Base-by-base conservation (phyloP, 2,113 vertebrate species). In the Channa maculata region DNA sequence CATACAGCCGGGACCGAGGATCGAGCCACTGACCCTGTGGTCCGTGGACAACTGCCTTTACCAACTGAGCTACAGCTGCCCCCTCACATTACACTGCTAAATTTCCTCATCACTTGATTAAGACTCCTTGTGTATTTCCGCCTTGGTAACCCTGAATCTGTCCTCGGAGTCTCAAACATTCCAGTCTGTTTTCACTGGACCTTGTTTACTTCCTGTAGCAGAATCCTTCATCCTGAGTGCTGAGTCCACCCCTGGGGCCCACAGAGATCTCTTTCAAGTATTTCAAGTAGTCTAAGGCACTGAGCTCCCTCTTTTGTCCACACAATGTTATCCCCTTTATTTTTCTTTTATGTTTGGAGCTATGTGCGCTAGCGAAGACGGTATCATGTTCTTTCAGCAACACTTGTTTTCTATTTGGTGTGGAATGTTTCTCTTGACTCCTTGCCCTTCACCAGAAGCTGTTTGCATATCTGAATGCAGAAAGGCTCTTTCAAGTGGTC, bases 161-260 rank as follows among this genome's bases (percentile, higher is more conserved):
- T 71, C 49, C 64, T 69, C 34, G 46, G 4, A 34, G 15, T 77
- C 61, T 64, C 61, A 75, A 86, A 73, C 61, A 64, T 67, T 83
- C 87, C 80, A 45, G 73, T 65, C 45, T 80, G 82, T 78, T 79
- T 71, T 80, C 58, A 33, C 75, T 8, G 39, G 57, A 71, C 7
- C 43, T 74, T 92, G 84, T 90, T 91, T 84, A 84, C 85, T 88
- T 93, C 86, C 86, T 90, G 82, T 38, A 12, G 69, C 70, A 71
- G 72, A 73, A 85, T 60, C 74, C 52, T 79, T 86, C 79, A 79
- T 82, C 76, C 80, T 77, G 71, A 78, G 64, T 5, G 49, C n/a
- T 2, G 61, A 74, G 69, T 87, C 72, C 55, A 80, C 71, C 87
- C 58, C 54, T 15, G 36, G 78, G 84, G 69, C 59, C 48, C 60